These are phyloP conservation scores for Sycophaga agraensis DNA, from an alignment of 1,140 invertebrate species.

Conservation along the genomic window DNA sequence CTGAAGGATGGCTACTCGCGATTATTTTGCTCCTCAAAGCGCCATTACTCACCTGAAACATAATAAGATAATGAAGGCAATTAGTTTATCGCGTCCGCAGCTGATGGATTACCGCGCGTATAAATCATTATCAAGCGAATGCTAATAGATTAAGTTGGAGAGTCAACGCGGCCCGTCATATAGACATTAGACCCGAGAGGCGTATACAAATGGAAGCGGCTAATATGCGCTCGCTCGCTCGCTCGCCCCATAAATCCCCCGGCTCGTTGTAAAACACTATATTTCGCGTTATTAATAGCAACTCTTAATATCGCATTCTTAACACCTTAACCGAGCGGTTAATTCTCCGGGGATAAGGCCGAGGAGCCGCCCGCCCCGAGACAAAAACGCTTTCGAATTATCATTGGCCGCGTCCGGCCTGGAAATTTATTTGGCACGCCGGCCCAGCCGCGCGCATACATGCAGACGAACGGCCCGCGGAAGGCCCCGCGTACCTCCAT, in stretches of 20 bases:
- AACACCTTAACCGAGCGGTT: constrained; percentile 21
- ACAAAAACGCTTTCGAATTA: constrained; percentile 16
- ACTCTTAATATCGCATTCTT: constrained; percentile 20
- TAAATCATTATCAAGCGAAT: constrained; percentile 24
- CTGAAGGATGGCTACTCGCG: background rate
- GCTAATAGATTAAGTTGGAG: constrained; percentile 15
- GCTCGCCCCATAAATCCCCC: constrained; percentile 7
- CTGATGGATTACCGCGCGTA: constrained; percentile 6
- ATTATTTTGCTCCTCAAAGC: constrained; percentile 9
- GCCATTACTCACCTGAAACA: constrained; percentile 31
- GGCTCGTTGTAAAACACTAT: constrained; percentile 10
- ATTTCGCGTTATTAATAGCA: constrained; percentile 20
- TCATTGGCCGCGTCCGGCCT: constrained; percentile 6
- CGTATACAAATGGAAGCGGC: background rate
- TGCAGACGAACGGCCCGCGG: background rate
- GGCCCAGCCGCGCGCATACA: too few relatives aligned
- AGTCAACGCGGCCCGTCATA: background rate
- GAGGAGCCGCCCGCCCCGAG: background rate
- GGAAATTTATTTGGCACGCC: constrained; percentile 27
- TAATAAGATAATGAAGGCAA: constrained; percentile 26
- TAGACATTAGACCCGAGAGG: too few relatives aligned
- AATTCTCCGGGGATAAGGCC: constrained; percentile 10
- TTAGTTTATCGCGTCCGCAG: constrained; percentile 13
- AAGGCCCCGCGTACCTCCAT: constrained; percentile 21
- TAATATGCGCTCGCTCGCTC: background rate